Evolutionary conservation across 92 coral and sea anemone species (phyloP), one percentile per base, ranked within the genome.

Genomic region (Metridium senile): DNA sequence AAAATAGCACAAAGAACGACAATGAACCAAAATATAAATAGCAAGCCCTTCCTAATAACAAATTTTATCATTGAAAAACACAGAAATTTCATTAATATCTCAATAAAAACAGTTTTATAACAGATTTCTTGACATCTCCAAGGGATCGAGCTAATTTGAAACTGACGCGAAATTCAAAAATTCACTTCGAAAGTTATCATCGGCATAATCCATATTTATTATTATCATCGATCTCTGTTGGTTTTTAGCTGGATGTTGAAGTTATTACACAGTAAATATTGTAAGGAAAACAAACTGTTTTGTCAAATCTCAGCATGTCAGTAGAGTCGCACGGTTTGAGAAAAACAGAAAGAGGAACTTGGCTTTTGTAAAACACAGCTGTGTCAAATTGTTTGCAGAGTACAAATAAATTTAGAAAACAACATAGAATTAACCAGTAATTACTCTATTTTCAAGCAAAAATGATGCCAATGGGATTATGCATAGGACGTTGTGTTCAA

Each of bases 391-490:
- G 69, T 61, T 26, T 61, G 66, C 66, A 63, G 23, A 63, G 6
- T 28, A 28, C 39, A 16, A 28, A 10, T 28, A 27, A 31, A 28
- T 63, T 63, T 63, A 21, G 33, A 63, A 63, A 29, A 63, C 33
- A 63, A 20, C 69, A 31, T 39, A 26, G 17, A 8, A 63, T 63
- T 11, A 63, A 18, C 33, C 69, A 27, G 27, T 63, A 63, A 63
- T 63, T 63, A 63, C 69, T 13, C 45, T 27, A 59, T 23, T 29
- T 63, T 28, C 45, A 11, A 59, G 45, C 33, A 63, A 28, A 63
- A 63, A 13, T 28, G 69, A 63, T 63, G 22, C 43, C 69, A 63
- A 63, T 16, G 69, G 22, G 69, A 63, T 63, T 63, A 63, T 27
- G 43, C 21, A 28, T 63, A 63, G 57, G 72, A 0, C 6, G 26